Evolutionary conservation across 1,140 invertebrate genomes (phyloP), one percentile per base, ranked within the genome.

Genomic region (Aradophagus sp.): DNA sequence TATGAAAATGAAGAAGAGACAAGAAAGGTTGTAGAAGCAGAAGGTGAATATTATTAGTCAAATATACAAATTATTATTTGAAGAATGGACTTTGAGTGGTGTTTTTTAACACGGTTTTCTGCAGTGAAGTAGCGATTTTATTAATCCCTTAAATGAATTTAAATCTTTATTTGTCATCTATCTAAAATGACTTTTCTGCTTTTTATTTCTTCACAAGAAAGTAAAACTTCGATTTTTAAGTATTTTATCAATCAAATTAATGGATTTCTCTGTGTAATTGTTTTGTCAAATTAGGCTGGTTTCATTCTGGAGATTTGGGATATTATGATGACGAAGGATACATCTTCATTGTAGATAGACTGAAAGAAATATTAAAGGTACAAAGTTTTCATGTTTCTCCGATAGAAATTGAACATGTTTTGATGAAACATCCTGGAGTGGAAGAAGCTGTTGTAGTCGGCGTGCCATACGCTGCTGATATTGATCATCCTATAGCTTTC

Each of bases 401-500:
- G 0, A 81, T 85, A 0, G 88, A 90, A 73, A 80, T 92, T 13
- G 91, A 92, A 76, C 79, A 79, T 59, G 16, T 26, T 45, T 11
- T 67, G 0, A 59, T 44, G 39, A 42, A 44, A n/a, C 63, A 67
- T 53, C 53, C 53, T 5, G 63, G 34, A 16, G 34, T 67, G 0
- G 0, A 16, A 23, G 53, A 67, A 34, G 36, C 32, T 38, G 63
- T 34, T 31, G 53, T 67, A 13, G 85, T 93, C 15, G 91, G 91
- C 0, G 82, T 92, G 23, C 88, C 90, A 0, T 84, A 91, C 56
- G 73, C 85, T 13, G 75, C 84, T 12, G 81, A 82, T 67, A 88
- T 89, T 7, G 90, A 94, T 63, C 76, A 90, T 10, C 89, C 91
- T 0, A 84, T 88, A 29, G 93, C 91, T 3, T 90, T 90, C 29